phyloP scores from a whole-genome alignment of 2,888 invertebrate species.

The Lymantria dispar region DNA sequence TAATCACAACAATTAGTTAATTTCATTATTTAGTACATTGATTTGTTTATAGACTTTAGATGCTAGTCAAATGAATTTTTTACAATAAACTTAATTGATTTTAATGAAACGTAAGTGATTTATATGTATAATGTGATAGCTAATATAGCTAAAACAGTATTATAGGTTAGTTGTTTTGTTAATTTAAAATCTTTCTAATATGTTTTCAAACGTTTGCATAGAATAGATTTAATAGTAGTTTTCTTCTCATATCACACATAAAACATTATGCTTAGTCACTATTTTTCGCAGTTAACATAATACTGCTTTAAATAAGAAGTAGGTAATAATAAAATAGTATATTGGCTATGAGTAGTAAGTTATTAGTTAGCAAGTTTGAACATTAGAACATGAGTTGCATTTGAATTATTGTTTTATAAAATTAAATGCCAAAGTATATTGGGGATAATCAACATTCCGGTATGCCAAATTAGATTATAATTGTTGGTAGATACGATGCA shows the following conservation, averaged over 20 bases:
- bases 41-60: conserved; percentile 58
- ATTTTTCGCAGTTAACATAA: conserved; percentile 12
- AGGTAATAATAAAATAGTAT: conserved; percentile 9
- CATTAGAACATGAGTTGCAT: conserved; percentile 28
- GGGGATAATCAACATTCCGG: conserved; percentile 70
- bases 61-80: conserved; percentile 78
- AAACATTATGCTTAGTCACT: conserved; percentile 22
- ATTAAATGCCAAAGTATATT: conserved; percentile 53
- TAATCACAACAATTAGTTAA: conserved; percentile 7
- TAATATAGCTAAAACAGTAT: conserved; percentile 72
- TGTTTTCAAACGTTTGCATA: conserved; percentile 41
- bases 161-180: conserved; percentile 77
- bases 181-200: conserved; percentile 62
- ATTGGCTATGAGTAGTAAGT: conserved; percentile 27
- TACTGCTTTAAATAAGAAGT: conserved; percentile 17
- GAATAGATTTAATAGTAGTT: neutral
- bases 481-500: conserved; percentile 50
- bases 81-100: conserved; percentile 60
- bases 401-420: conserved; percentile 25
- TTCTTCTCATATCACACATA: conserved; percentile 11
- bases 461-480: conserved; percentile 69
- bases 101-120: conserved; percentile 56
- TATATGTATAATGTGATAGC: conserved; percentile 53
- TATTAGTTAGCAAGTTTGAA: conserved; percentile 25
- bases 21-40: conserved; percentile 21